Base-by-base conservation (phyloP, 2,888 invertebrate genomes). In the Lysandra bellargus region DNA sequence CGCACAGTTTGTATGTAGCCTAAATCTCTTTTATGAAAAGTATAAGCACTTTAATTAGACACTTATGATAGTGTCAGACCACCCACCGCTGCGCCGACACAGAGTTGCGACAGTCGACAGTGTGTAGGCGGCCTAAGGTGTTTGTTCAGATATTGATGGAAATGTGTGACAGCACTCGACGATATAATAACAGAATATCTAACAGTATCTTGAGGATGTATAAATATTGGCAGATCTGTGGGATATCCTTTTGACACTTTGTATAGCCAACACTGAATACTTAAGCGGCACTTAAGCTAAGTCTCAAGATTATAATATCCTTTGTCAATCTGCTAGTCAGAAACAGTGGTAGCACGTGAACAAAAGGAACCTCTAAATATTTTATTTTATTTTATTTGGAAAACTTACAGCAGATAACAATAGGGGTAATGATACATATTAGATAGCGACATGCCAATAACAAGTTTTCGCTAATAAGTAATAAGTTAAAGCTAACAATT, bases 11-110 rank as follows among this genome's bases (percentile, higher is more conserved):
- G 49, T 12, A 49, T 49, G 1, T 5, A 75, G 49, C 75, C 75
- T 75, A 49, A 4, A 49, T 4, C 14, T 9, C 30, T 49, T 30
- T 75, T 76, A 78, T 61, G 40, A 78, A 75, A 61, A 57, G 76
- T 76, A 76, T 76, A 44, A 75, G 75, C 75, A 76, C 76, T 87
- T 90, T 91, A 92, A 93, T 93, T 92, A 92, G 92, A 92, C 92
- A 88, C 86, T 88, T 91, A 93, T 92, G 92, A 85, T 69, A 69
- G 33, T 69, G 37, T 69, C 17, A 85, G 88, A 84, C 92, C 92
- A 90, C 92, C 92, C 92, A 91, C 91, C 83, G 76, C 86, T 84
- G 57, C 57, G 81, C 83, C 84, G 84, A 84, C 85, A 83, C 85
- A 81, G 78, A 73, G 81, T 82, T 91, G 91, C 91, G 91, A 92